Conservation (phyloP, 1,140 invertebrate species). For the Pogonomyrmex californicus region DNA sequence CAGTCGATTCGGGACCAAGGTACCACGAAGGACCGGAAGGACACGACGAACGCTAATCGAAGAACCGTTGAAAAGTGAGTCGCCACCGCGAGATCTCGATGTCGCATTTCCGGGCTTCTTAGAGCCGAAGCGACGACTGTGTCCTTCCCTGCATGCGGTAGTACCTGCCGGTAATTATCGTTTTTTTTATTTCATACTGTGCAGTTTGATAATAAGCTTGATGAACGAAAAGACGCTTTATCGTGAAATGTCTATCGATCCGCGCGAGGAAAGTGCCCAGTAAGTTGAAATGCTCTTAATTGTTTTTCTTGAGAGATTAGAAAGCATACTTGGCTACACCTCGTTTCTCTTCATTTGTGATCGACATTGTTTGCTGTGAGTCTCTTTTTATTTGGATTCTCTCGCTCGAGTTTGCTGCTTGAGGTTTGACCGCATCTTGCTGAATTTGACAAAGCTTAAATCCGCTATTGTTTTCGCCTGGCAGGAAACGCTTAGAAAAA, state of each 20-base stretch:
- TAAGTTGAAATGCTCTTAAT: conserved; percentile 49
- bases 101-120: conserved; percentile 42
- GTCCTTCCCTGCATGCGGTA: conserved; percentile 52
- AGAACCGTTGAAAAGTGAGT: conserved; percentile 83
- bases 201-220: conserved; percentile 26
- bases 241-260: conserved; percentile 31
- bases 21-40: conserved; percentile 78
- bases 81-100: conserved; percentile 27
- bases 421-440: not conserved
- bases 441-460: conserved; percentile 32
- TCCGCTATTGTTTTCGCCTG: not conserved
- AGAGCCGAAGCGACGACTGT: conserved; percentile 29
- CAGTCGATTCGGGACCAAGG: conserved; percentile 68
- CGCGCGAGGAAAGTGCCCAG: conserved; percentile 30
- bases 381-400: not conserved
- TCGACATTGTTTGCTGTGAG: not conserved
- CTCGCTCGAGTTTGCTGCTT: conserved; percentile 24
- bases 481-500: not conserved
- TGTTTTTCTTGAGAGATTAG: not conserved
- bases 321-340: not conserved
- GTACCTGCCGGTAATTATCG: conserved; percentile 57
- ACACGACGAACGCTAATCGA: conserved; percentile 77
- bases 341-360: not conserved
- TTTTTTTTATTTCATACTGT: conserved; percentile 41
- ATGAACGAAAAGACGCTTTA: conserved; percentile 44